phyloP scores from a whole-genome alignment of 2,888 invertebrate species.

The Aphidius colemani region DNA sequence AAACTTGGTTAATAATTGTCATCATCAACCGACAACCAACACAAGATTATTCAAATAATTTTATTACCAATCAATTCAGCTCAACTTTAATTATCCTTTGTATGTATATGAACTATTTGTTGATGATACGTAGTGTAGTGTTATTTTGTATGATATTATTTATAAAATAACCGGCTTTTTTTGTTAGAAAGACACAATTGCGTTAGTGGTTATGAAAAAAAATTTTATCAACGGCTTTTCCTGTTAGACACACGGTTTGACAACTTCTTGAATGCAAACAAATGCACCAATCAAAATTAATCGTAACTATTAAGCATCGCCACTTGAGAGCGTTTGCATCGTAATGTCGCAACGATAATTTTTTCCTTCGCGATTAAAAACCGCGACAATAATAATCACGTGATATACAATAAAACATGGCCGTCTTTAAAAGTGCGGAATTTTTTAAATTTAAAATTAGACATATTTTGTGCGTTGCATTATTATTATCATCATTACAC shows the following conservation, averaged over 20 bases:
- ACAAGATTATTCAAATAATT: conserved; percentile 11
- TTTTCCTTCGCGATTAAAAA: no score
- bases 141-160: no score
- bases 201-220: not conserved
- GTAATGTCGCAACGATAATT: no score
- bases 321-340: no score
- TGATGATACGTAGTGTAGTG: no score
- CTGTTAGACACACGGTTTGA: conserved; percentile 31
- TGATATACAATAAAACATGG: not conserved
- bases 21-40: not conserved
- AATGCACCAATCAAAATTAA: conserved; percentile 33
- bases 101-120: no score
- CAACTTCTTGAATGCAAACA: conserved; percentile 38
- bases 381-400: no score
- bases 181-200: no score
- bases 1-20: no score
- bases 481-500: no score
- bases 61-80: not conserved
- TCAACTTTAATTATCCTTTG: no score
- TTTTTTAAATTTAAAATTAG: not conserved
- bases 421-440: not conserved
- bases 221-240: conserved; percentile 36
- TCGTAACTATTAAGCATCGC: conserved; percentile 3
- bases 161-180: no score
- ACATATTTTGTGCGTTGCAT: not conserved